Evolutionary conservation across 30 jellyfish, hydroid and myxozoan genomes (phyloP).

Genomic region (Turritopsis dohrnii): DNA sequence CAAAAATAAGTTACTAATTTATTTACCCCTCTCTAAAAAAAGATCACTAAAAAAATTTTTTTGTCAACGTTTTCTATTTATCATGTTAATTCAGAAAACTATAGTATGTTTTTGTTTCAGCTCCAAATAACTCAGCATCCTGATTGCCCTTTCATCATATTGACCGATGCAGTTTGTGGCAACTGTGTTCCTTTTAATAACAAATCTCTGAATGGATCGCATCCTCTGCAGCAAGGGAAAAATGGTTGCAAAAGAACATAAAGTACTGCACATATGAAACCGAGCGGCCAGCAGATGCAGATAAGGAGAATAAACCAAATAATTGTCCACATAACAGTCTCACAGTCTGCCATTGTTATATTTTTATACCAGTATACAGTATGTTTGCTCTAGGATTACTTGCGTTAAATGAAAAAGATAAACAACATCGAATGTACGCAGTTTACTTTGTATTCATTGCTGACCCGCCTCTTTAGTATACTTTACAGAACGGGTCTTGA

Average conservation of each 20-base stretch:
- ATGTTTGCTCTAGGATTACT: not conserved
- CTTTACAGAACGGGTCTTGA: not conserved
- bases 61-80: too few relatives aligned
- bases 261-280: conserved; percentile 72
- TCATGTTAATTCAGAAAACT: too few relatives aligned
- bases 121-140: conserved; percentile 24
- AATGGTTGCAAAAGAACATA: conserved; percentile 78
- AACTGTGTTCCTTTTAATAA: conserved; percentile 70
- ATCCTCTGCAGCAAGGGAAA: conserved; percentile 83
- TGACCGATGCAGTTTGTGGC: conserved; percentile 71
- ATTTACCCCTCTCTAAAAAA: too few relatives aligned
- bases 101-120: too few relatives aligned
- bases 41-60: too few relatives aligned
- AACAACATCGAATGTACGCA: not conserved
- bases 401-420: not conserved
- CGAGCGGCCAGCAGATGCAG: conserved; percentile 79
- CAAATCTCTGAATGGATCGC: conserved; percentile 53
- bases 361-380: not conserved
- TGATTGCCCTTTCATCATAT: conserved; percentile 70
- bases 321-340: conserved; percentile 63
- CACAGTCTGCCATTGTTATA: conserved; percentile 26
- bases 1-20: too few relatives aligned
- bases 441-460: not conserved
- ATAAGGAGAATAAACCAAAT: conserved; percentile 76
- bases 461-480: conserved; percentile 15